Percentiles rank a stretch among this genome's conserved stretches.
phyloP scores from a whole-genome alignment of 2,888 invertebrate species.

The Dicroscelio sp. region DNA sequence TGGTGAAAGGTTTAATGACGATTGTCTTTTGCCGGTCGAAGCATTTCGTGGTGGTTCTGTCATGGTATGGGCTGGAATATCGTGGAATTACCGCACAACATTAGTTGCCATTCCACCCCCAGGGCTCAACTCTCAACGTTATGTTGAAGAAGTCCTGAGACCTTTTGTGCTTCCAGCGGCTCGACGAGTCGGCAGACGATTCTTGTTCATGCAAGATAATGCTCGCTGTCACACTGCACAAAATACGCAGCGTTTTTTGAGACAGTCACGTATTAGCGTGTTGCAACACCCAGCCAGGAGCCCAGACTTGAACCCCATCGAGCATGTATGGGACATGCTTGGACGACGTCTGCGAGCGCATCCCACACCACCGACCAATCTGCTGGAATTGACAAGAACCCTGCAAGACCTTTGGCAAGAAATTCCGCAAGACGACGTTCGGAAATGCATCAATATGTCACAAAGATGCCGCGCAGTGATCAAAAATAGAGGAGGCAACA shows the following conservation, averaged over 20 bases:
- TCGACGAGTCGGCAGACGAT: not conserved
- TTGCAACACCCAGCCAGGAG: conserved; percentile 10
- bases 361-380: not conserved
- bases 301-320: conserved; percentile 40
- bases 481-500: not conserved
- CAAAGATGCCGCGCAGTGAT: not conserved
- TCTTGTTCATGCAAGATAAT: conserved; percentile 41
- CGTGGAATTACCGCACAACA: not conserved
- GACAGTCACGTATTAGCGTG: not conserved
- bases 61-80: conserved; percentile 39
- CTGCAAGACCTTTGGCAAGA: not conserved
- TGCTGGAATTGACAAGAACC: not conserved
- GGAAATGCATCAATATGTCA: not conserved
- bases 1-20: too few relatives aligned
- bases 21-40: too few relatives aligned
- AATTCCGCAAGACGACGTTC: not conserved
- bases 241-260: not conserved
- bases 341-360: not conserved
- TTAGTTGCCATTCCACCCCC: conserved; percentile 22
- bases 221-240: conserved; percentile 16
- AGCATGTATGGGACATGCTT: conserved; percentile 27
- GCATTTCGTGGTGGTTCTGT: not conserved
- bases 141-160: not conserved
- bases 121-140: not conserved
- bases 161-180: conserved; percentile 16